Evolutionary conservation across 2,888 invertebrate genomes (phyloP).

Genomic region (Drosophila barbarae): DNA sequence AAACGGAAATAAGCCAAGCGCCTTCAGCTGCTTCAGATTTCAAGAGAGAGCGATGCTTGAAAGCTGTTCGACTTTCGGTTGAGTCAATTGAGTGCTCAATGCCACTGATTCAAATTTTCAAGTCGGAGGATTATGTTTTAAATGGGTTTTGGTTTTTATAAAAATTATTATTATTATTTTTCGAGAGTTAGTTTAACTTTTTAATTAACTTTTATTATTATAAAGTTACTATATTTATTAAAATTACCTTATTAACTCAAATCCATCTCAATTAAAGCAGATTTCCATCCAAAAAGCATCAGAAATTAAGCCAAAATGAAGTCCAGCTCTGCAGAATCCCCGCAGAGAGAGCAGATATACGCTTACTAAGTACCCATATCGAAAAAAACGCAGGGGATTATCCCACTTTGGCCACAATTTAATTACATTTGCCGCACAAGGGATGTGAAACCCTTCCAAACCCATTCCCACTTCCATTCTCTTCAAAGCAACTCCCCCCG

Average conservation of each 20-base stretch:
- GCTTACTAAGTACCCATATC: slow-evolving; percentile 33
- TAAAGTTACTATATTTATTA: too few species aligned
- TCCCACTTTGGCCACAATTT: slow-evolving; percentile 66
- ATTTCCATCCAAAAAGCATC: neutral
- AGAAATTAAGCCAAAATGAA: neutral
- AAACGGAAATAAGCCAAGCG: slow-evolving; percentile 69
- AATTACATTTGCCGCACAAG: slow-evolving; percentile 66
- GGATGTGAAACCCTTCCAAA: neutral
- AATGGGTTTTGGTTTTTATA: neutral
- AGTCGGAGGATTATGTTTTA: neutral
- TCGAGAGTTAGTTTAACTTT: too few species aligned
- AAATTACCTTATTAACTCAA: neutral
- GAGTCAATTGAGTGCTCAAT: slow-evolving; percentile 10
- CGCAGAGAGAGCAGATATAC: neutral
- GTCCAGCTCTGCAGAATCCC: neutral
- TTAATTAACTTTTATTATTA: too few species aligned
- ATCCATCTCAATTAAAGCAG: neutral
- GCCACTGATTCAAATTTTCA: neutral
- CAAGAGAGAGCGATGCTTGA: slow-evolving; percentile 26
- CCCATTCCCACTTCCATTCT: neutral
- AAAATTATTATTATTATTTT: neutral
- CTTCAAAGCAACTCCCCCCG: slow-evolving; percentile 3
- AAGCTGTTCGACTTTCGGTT: slow-evolving; percentile 24
- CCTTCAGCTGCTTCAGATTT: slow-evolving; percentile 50
- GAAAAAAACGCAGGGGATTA: slow-evolving; percentile 31